phyloP scores from a whole-genome alignment of 2,797 vertebrate genomes.

The Setipinna tenuifilis region DNA sequence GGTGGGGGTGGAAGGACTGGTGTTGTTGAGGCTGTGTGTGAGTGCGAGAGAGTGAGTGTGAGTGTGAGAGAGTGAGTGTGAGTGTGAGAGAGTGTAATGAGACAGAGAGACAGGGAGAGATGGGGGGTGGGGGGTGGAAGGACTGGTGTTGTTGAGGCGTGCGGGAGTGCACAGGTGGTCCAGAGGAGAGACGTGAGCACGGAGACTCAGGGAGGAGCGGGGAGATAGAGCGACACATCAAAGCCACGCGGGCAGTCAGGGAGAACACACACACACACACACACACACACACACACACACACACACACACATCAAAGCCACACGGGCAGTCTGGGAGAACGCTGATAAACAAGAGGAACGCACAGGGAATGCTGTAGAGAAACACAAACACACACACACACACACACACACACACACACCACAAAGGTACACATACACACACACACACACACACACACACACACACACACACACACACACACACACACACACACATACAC shows the following conservation, averaged over 20 bases:
- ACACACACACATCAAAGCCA: neutral
- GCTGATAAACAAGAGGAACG: neutral
- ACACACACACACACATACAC: neutral
- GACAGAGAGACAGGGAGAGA: no score
- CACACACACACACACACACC: neutral
- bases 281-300: neutral
- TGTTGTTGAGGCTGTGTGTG: no score
- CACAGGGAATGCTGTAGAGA: neutral
- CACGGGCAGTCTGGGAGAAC: neutral
- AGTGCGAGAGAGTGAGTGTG: no score
- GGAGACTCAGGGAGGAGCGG: neutral
- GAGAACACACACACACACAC: no score
- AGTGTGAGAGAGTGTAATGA: no score
- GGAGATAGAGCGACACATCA: neutral
- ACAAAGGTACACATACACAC: neutral
- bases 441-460: neutral
- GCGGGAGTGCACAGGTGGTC: neutral
- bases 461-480: neutral
- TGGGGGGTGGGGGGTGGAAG: no score
- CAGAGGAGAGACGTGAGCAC: neutral
- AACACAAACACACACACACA: neutral
- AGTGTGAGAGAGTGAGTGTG: no score
- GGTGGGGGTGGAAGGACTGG: no score
- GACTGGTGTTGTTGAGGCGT: neutral
- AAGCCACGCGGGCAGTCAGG: no score